Conservation (phyloP, 2,888 invertebrate genomes). For the Dryomyza anilis region DNA sequence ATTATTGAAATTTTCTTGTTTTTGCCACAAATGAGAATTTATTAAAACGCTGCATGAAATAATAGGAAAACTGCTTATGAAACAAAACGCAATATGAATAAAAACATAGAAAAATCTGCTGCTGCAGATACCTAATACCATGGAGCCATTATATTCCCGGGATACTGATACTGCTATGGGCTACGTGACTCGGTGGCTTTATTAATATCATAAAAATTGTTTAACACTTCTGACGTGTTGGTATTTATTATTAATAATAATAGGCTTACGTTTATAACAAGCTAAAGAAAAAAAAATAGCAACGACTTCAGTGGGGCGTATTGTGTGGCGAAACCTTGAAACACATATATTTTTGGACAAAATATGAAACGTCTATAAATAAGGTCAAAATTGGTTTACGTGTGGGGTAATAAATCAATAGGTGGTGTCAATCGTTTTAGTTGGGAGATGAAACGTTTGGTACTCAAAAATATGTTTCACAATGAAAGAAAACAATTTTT, state of each 20-base stretch:
- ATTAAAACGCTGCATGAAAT: neutral
- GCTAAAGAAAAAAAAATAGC: no score
- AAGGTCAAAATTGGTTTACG: no score
- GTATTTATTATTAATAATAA: conserved; percentile 40
- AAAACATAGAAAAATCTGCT: neutral
- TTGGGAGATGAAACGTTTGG: no score
- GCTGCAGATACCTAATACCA: neutral
- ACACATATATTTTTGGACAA: neutral
- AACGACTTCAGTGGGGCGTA: no score
- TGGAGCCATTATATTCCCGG: no score
- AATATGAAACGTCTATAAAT: no score
- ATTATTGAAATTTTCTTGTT: neutral
- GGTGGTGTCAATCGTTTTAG: no score
- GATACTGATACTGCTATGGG: conserved; percentile 26
- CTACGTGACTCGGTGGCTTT: conserved; percentile 48
- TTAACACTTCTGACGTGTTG: conserved; percentile 41
- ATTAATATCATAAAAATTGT: conserved; percentile 47
- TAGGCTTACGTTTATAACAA: no score
- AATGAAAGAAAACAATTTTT: no score
- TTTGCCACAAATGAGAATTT: no score
- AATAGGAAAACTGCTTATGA: neutral
- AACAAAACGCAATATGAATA: neutral
- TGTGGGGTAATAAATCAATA: no score
- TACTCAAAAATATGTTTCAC: no score
- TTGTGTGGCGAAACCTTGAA: neutral